Conservation (phyloP, 2,888 invertebrate species). For the Gastracanthus pulcherrimus region DNA sequence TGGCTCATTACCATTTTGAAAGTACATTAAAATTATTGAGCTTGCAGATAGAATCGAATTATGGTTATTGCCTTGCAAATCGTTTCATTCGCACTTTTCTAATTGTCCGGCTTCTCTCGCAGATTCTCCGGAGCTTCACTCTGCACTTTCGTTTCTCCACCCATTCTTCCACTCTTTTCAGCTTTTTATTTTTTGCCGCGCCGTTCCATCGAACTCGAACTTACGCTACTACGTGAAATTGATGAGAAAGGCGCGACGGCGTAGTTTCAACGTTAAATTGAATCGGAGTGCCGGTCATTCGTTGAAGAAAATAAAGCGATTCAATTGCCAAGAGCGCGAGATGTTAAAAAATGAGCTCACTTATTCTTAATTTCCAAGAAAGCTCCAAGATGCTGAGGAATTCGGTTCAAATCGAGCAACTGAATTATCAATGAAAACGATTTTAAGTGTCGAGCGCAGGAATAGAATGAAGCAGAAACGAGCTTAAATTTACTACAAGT, state of each 20-base stretch:
- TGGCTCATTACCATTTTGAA: constrained; percentile 35
- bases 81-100: constrained; percentile 40
- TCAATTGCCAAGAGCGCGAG: constrained; percentile 13
- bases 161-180: neutral
- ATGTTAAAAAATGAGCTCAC: constrained; percentile 35
- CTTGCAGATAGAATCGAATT: neutral
- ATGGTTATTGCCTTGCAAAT: constrained; percentile 40
- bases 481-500: too few species aligned
- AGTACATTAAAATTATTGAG: constrained; percentile 48
- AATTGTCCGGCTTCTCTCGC: constrained; percentile 20
- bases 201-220: constrained; percentile 36
- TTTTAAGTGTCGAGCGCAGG: neutral
- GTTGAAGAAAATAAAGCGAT: constrained; percentile 1
- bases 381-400: neutral
- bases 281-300: constrained; percentile 46
- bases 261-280: constrained; percentile 60
- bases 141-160: neutral
- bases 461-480: too few species aligned
- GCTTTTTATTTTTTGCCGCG: neutral
- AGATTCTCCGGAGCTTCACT: neutral
- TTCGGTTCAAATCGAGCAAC: neutral
- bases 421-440: constrained; percentile 26
- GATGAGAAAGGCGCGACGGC: constrained; percentile 51
- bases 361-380: constrained; percentile 35
- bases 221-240: constrained; percentile 51